Evolutionary conservation across 23 tunicate genomes (phyloP), one percentile per base, ranked within the genome.

Genomic region (Ciona savignyi): DNA sequence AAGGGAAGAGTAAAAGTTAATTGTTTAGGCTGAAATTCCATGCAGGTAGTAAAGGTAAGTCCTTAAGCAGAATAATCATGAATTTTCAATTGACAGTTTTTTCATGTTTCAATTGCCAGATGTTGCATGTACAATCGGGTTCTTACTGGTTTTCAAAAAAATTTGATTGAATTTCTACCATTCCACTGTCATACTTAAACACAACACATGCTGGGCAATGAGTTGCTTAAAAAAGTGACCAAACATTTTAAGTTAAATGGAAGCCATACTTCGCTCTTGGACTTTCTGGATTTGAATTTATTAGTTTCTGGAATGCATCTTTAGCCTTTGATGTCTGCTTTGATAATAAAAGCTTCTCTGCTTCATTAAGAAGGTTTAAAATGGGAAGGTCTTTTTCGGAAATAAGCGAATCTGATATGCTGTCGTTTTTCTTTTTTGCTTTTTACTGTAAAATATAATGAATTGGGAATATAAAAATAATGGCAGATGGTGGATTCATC

Each of bases 221-320:
- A n/a, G n/a, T n/a, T n/a, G n/a, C n/a, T 49, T 49, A 49, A 49
- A 15, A 20, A 64, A 15, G 6, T 23, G n/a, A 72, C 20, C 3
- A 22, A 34, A 15, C 22, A 35, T 3, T 4, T 11, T 34, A 21
- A 34, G 6, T 72, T 4, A 42, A 72, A n/a, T 63, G 11, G 22
- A 74, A 62, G 61, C 1, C 27, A 60, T 62, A 91, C 97, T 73
- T 76, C 60, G 91, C 91, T 61, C 83, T 76, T 4, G 91, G 86
- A 56, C 97, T 83, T 11, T 71, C 66, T 0, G 97, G 86, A 62
- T 91, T 70, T 1, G 72, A 29, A 4, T 33, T 30, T 1, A 81
- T 34, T 4, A 91, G 80, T 33, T 91, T 80, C 51, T 76, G 33
- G 80, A 80, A 91, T 25, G 67, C 65, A 1, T 29, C 29, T 62